phyloP scores from a whole-genome alignment of 2,888 invertebrate species.

The Ennomos erosarius region DNA sequence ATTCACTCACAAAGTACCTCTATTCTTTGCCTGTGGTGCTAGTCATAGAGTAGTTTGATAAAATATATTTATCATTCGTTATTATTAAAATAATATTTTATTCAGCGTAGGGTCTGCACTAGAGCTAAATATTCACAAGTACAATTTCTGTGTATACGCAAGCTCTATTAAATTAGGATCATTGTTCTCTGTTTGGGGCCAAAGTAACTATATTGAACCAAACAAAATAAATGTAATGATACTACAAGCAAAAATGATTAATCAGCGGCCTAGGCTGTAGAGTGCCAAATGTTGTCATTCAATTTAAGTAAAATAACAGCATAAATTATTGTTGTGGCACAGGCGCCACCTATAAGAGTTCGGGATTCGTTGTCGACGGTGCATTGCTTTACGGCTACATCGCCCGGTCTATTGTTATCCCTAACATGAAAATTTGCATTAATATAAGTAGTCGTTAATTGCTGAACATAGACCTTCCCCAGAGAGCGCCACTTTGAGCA shows the following conservation, averaged over 20 bases:
- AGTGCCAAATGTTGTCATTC: conserved; percentile 19
- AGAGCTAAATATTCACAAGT: background rate
- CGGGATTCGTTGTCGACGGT: too few relatives aligned
- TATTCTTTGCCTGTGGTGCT: conserved; percentile 56
- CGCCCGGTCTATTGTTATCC: too few relatives aligned
- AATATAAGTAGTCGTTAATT: too few relatives aligned
- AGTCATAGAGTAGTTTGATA: conserved; percentile 46
- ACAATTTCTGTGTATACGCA: conserved; percentile 9
- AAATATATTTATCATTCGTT: conserved; percentile 7
- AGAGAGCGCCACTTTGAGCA: too few relatives aligned
- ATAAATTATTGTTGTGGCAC: conserved; percentile 1
- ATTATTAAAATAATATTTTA: conserved; percentile 4
- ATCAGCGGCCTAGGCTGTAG: conserved; percentile 18
- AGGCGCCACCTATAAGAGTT: conserved; percentile 1
- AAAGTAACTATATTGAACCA: conserved; percentile 8
- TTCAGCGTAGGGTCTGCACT: too few relatives aligned
- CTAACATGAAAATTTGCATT: too few relatives aligned
- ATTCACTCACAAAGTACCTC: conserved; percentile 23
- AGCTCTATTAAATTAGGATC: conserved; percentile 14
- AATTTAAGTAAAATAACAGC: background rate
- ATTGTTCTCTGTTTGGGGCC: conserved; percentile 22
- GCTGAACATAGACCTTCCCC: too few relatives aligned
- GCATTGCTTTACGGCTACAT: too few relatives aligned
- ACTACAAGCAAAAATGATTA: background rate
- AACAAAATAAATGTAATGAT: background rate